Conservation (phyloP, 1,140 invertebrate species). For the Palaemon carinicauda region DNA sequence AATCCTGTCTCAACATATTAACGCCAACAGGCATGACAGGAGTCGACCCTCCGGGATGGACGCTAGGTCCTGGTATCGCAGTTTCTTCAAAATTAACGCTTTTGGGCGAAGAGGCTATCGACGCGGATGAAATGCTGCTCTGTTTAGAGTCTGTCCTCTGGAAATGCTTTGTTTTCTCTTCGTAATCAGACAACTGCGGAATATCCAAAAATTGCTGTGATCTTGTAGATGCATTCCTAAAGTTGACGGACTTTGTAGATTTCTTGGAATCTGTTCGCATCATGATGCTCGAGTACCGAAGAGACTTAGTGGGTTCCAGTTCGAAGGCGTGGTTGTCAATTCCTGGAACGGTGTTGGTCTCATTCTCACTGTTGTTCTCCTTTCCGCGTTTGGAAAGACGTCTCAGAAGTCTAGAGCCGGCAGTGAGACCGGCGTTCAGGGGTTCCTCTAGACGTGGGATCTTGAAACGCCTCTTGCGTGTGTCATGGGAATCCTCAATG, state of each 20-base stretch:
- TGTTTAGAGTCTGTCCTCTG: conserved; percentile 57
- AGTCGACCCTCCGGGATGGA: conserved; percentile 24
- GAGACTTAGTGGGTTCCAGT: conserved; percentile 68
- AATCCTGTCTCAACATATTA: conserved; percentile 51
- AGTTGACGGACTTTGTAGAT: conserved; percentile 61
- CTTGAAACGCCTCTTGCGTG: conserved; percentile 72
- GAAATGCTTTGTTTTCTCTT: conserved; percentile 51
- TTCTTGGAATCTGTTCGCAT: conserved; percentile 61
- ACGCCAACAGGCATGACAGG: conserved; percentile 13
- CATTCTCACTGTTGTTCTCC: conserved; percentile 59
- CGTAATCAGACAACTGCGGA: conserved; percentile 52
- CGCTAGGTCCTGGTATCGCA: conserved; percentile 41
- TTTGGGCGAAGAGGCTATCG: conserved; percentile 44
- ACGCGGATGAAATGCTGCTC: conserved; percentile 51
- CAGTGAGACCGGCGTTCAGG: conserved; percentile 68
- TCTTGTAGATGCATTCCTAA: conserved; percentile 28
- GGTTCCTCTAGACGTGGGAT: conserved; percentile 72
- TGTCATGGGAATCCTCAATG: conserved; percentile 85
- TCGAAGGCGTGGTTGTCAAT: conserved; percentile 71
- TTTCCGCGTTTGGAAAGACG: conserved; percentile 69
- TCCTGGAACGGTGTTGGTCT: conserved; percentile 61
- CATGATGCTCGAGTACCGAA: conserved; percentile 63
- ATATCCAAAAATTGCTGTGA: conserved; percentile 48
- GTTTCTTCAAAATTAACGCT: conserved; percentile 53
- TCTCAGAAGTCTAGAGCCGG: conserved; percentile 64